These are phyloP conservation scores for Drosophila yooni DNA, from an alignment of 2,888 invertebrate genomes.

Conservation along the genomic window DNA sequence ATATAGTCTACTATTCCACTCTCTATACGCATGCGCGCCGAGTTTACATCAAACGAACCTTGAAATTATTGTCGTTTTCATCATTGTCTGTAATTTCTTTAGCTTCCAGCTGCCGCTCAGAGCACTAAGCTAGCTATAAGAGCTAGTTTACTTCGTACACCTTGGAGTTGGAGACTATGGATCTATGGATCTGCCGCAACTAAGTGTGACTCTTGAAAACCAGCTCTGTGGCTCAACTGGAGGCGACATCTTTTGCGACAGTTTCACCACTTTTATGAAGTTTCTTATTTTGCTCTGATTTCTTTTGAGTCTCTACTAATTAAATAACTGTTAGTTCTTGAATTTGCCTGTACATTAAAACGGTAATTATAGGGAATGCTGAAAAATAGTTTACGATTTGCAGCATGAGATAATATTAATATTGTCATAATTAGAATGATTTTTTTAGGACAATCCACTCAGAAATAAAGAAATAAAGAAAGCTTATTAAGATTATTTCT, in stretches of 20 bases:
- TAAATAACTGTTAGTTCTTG: conserved; percentile 74
- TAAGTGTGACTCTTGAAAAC: conserved; percentile 57
- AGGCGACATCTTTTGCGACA: conserved; percentile 57
- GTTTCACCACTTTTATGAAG: conserved; percentile 57
- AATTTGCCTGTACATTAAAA: conserved; percentile 39
- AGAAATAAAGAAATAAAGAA: background rate
- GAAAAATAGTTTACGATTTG: conserved; percentile 31
- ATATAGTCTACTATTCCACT: conserved; percentile 1
- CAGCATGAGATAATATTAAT: conserved; percentile 20
- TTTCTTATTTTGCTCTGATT: conserved; percentile 69
- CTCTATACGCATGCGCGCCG: conserved; percentile 70
- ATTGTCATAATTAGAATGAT: background rate
- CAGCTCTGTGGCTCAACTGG: conserved; percentile 28
- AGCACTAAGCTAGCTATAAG: conserved; percentile 6
- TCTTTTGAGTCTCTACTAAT: conserved; percentile 68
- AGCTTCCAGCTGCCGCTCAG: conserved; percentile 50
- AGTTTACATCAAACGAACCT: conserved; percentile 84
- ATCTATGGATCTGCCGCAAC: conserved; percentile 59
- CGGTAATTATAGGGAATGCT: conserved; percentile 45
- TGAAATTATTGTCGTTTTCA: conserved; percentile 84
- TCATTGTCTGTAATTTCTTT: conserved; percentile 72
- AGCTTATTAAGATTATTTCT: background rate
- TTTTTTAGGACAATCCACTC: background rate
- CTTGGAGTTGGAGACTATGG: conserved; percentile 21
- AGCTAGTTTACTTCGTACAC: conserved; percentile 18